Evolutionary conservation across 2,888 invertebrate species (phyloP), one percentile per base, ranked within the genome.

Genomic region (Eristalis pertinax): DNA sequence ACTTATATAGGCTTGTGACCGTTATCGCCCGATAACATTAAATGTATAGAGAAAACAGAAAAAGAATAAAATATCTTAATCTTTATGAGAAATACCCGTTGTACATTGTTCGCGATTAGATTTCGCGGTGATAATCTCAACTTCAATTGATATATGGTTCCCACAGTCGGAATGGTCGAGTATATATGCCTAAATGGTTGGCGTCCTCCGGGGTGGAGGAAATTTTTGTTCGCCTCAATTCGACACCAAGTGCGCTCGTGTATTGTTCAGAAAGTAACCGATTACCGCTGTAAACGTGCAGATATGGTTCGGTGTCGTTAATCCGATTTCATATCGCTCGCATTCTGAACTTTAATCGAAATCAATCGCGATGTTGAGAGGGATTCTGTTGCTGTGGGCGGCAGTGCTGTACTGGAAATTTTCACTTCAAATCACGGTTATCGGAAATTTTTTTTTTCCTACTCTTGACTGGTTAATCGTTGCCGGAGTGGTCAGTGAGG

Each of bases 11-110:
- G 76, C 77, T 79, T 24, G 5, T 3, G 5, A 11, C 11, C 13
- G 70, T 84, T 87, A 84, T 87, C 79, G n/a, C 10, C 2, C 19
- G n/a, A 35, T 26, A 5, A 60, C 65, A 76, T 76, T 63, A 63
- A 62, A 60, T 67, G 15, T n/a, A 29, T 29, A 29, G 29, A 63
- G 13, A 35, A 29, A 29, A 50, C 10, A n/a, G 19, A 68, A 68
- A 62, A 32, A n/a, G 65, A 67, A 68, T 64, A 65, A 24, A 65
- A 15, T 67, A 68, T 68, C 73, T 68, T 72, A 78, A 86, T 86
- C 83, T 83, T 83, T 79, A 79, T 82, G 64, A 81, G 85, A 69
- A 69, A 85, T 83, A 83, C 82, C 78, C 74, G 56, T 75, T 82
- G 78, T 78, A 70, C 70, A 79, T 69, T 68, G 60, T 72, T 62